Evolutionary conservation across 2,113 vertebrate genomes (phyloP).

Genomic region (Tragulus kanchil): DNA sequence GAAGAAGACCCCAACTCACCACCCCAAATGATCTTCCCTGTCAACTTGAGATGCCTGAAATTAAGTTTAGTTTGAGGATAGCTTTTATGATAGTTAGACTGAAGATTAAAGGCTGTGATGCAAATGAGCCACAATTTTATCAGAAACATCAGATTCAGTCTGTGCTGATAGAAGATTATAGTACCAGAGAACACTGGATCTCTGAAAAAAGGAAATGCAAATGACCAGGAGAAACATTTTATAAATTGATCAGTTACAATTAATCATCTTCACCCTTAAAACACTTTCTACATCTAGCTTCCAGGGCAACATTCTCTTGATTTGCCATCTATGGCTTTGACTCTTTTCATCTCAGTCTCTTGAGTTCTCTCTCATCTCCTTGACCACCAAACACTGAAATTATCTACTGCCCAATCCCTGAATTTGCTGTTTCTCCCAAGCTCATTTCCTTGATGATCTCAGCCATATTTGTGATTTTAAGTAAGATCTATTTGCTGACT

Average conservation of each 20-base stretch:
- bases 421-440: background rate
- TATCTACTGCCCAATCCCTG: background rate
- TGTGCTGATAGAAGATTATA: background rate
- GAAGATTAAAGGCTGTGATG: background rate
- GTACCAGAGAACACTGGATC: background rate
- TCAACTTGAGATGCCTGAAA: background rate
- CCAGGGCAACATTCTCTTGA: background rate
- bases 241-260: background rate
- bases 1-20: background rate
- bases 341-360: background rate
- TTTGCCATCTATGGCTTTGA: background rate
- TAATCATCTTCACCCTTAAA: background rate
- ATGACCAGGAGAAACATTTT: background rate
- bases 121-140: background rate
- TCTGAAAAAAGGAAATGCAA: slow-evolving; percentile 20
- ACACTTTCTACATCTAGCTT: background rate
- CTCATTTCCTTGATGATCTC: background rate
- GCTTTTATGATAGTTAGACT: background rate
- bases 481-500: background rate
- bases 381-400: background rate
- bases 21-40: slow-evolving; percentile 4
- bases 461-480: background rate
- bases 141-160: background rate
- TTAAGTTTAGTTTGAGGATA: background rate
- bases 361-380: background rate